phyloP scores from a whole-genome alignment of 64 coral and sea anemone genomes.

The Cladopsammia gracilis region DNA sequence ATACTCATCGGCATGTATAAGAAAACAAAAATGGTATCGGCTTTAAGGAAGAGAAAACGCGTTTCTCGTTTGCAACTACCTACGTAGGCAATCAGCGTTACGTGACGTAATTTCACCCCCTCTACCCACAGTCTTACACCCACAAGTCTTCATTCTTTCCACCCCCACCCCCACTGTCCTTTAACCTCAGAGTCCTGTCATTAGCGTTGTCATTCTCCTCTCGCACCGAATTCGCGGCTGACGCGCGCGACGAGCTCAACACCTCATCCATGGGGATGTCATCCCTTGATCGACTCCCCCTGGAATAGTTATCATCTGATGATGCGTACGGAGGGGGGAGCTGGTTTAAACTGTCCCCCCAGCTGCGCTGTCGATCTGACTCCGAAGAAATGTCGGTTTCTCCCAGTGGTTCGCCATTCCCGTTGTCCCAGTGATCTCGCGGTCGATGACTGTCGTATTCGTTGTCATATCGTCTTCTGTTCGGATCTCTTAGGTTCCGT shows the following conservation, averaged over 20 bases:
- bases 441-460: conserved; percentile 10
- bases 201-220: conserved; percentile 22
- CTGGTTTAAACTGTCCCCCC: conserved; percentile 71
- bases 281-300: conserved; percentile 36
- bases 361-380: conserved; percentile 58
- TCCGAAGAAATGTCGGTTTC: conserved; percentile 39
- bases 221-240: conserved; percentile 12
- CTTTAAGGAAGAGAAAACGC: background rate
- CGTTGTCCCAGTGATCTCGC: conserved; percentile 23
- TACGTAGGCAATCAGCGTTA: background rate
- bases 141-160: conserved; percentile 35
- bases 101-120: background rate
- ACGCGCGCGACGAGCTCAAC: conserved; percentile 1
- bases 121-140: background rate
- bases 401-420: conserved; percentile 36
- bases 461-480: conserved; percentile 1
- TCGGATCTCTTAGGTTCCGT: conserved; percentile 20
- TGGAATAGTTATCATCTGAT: conserved; percentile 43
- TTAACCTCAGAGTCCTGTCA: conserved; percentile 36
- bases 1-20: too few relatives aligned
- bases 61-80: background rate
- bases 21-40: too few relatives aligned
- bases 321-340: conserved; percentile 69
- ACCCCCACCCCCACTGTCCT: conserved; percentile 49
- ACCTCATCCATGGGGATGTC: conserved; percentile 28